Base-by-base conservation (phyloP, 2,113 vertebrate genomes). In the Perccottus glenii region DNA sequence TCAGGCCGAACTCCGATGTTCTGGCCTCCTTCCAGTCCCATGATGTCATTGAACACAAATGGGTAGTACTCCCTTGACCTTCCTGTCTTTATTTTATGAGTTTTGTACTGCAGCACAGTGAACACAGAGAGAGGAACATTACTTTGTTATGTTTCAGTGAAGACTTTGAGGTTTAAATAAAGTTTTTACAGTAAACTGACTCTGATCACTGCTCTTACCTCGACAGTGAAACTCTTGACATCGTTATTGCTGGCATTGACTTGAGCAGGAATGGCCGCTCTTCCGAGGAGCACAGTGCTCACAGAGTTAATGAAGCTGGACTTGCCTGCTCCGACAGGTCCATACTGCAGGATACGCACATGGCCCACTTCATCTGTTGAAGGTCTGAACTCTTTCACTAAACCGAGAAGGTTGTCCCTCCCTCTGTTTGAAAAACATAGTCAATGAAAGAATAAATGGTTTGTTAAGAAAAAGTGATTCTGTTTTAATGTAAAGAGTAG, bases 281-380 rank as follows among this genome's bases (percentile, higher is more conserved):
- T 35, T 2, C 33, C 52, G 11, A 3, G 52, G 52, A 55, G 11
- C 33, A 33, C 52, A n/a, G 33, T 36, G 52, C 52, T n/a, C 52
- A 55, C 52, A 4, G 52, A 36, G 52, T 55, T 55, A 32, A 55
- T 33, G n/a, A n/a, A 55, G 11, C 52, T 55, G 33, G 52, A 55
- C 52, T 55, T 55, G 5, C 52, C 52, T 1, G 52, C 52, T n/a
- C 52, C 52, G 32, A 55, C 52, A 36, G 52, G 52, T 14, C 52
- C 52, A 36, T 55, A 55, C 11, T 36, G 52, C 2, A 55, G 52
- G 35, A 55, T 14, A 55, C 52, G 52, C 52, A 55, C 11, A 36
- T 36, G 33, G 12, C 8, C 9, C 52, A 55, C 52, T 4, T 55
- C 33, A 55, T 55, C 52, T 35, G 12, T 55, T 6, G 50, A 33